Conservation (phyloP, 2,797 vertebrate genomes). For the Megalops cyprinoides region DNA sequence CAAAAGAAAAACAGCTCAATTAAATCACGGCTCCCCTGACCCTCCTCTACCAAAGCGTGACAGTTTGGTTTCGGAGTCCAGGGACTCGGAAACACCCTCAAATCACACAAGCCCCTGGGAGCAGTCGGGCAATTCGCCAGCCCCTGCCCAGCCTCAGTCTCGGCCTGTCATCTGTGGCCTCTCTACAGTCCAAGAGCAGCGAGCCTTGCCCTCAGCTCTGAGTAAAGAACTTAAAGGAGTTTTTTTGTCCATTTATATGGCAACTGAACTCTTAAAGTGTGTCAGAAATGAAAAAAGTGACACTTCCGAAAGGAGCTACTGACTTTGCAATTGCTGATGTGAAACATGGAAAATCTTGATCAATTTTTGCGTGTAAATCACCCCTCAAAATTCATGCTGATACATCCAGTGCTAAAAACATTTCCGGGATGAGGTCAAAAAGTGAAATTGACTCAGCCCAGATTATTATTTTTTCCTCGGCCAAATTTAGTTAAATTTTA, state of each 20-base stretch:
- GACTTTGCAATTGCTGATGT: too few relatives aligned
- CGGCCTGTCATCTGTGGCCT: not conserved
- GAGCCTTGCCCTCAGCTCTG: not conserved
- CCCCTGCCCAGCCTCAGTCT: not conserved
- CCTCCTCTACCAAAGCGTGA: conserved; percentile 35
- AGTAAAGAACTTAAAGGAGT: not conserved
- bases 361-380: too few relatives aligned
- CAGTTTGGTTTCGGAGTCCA: conserved; percentile 54
- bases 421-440: not conserved
- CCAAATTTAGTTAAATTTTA: not conserved
- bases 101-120: not conserved
- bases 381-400: not conserved
- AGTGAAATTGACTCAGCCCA: not conserved
- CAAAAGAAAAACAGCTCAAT: conserved; percentile 64
- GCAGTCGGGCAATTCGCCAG: not conserved
- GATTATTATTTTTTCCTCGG: not conserved
- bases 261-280: not conserved
- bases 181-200: not conserved
- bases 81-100: conserved; percentile 8
- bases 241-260: not conserved
- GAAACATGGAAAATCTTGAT: not conserved
- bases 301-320: too few relatives aligned
- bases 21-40: conserved; percentile 52
- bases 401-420: not conserved
- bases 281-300: too few relatives aligned